These are phyloP conservation scores for Geophilus truncorum DNA, from an alignment of 2,888 invertebrate genomes.

Conservation along the genomic window DNA sequence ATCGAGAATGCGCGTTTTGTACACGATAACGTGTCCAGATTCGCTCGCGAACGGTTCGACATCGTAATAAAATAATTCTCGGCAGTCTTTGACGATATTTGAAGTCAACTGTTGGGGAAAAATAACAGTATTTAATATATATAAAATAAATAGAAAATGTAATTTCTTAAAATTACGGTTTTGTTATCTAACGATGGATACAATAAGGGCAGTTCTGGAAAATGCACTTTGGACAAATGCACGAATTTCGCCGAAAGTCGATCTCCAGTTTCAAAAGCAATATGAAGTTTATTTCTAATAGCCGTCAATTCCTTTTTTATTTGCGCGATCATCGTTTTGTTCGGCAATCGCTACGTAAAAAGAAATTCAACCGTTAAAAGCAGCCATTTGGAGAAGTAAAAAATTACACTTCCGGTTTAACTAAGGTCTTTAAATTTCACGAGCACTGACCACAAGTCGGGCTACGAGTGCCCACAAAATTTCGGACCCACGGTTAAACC, in stretches of 20 bases:
- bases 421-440: no score
- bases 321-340: neutral
- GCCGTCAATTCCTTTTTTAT: neutral
- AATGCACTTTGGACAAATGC: neutral
- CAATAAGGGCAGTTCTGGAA: neutral
- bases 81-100: neutral
- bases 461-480: no score
- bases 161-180: no score
- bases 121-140: no score
- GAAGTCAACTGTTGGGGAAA: neutral
- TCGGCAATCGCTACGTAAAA: no score
- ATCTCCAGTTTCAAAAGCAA: neutral
- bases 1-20: neutral
- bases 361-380: no score
- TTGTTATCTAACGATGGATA: neutral
- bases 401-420: no score
- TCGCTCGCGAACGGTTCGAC: neutral
- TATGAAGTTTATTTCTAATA: neutral
- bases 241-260: neutral
- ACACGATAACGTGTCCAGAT: neutral
- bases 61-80: neutral
- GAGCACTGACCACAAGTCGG: no score
- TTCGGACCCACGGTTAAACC: no score
- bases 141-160: no score
- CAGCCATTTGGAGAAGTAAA: no score